A percentile compares a stretch with the other conserved stretches of the same genome.
phyloP scores from a whole-genome alignment of 92 coral and sea anemone species.

The Montipora capitata region DNA sequence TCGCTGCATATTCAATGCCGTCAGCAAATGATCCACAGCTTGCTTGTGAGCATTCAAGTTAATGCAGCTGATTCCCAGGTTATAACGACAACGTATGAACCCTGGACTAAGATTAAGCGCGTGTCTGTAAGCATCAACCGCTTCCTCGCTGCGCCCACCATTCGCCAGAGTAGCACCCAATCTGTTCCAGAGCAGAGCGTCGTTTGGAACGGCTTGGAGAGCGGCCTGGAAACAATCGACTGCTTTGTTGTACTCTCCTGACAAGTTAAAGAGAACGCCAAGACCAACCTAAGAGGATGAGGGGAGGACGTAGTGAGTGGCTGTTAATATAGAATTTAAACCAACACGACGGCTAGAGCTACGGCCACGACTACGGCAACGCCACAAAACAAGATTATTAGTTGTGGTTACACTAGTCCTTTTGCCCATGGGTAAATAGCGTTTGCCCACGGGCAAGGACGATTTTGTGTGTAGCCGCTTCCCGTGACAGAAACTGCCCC shows the following conservation, averaged over 20 bases:
- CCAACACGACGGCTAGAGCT: no score
- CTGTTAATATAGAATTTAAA: no score
- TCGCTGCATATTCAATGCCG: constrained; percentile 95
- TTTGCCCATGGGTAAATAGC: no score
- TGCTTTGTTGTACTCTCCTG: constrained; percentile 99
- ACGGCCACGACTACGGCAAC: no score
- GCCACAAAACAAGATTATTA: no score
- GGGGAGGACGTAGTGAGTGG: background rate
- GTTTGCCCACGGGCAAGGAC: no score
- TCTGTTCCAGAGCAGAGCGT: constrained; percentile 96
- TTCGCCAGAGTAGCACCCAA: constrained; percentile 99
- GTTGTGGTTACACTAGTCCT: no score
- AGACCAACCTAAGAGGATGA: constrained; percentile 84
- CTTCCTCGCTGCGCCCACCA: constrained; percentile 99
- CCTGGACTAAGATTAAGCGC: constrained; percentile 98
- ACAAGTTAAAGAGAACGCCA: constrained; percentile 96
- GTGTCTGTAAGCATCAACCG: constrained; percentile 99
- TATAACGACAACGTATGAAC: constrained; percentile 95
- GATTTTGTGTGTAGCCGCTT: no score
- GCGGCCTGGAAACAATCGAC: constrained; percentile 99
- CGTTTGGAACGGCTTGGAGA: constrained; percentile 85
- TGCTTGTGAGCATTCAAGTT: constrained; percentile 91
- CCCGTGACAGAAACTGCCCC: no score
- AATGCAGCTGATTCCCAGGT: constrained; percentile 97
- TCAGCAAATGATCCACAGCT: constrained; percentile 95